A percentile compares a stretch with the other conserved stretches of the same genome.
Evolutionary conservation across 1,140 invertebrate species (phyloP).

Genomic region (Cyclina sinensis): DNA sequence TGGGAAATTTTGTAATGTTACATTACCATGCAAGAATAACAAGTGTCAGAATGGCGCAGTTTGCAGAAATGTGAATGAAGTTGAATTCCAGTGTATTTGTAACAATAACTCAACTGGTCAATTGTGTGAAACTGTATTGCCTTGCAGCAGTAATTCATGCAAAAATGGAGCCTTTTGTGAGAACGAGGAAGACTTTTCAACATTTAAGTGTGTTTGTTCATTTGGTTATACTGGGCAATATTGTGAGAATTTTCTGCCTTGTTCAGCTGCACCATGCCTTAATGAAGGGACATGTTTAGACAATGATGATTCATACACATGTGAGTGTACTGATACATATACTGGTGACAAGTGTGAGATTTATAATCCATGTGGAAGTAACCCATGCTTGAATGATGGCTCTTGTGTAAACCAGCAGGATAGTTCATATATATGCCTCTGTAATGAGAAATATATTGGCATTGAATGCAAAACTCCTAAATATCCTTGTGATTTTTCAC

Average conservation of each 20-base stretch:
- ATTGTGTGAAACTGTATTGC: constrained; percentile 86
- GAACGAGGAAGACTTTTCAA: constrained; percentile 26
- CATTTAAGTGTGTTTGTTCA: constrained; percentile 72
- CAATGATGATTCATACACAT: constrained; percentile 84
- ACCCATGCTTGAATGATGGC: constrained; percentile 76
- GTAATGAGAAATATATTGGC: constrained; percentile 36
- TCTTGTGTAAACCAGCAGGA: constrained; percentile 85
- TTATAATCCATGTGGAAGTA: constrained; percentile 68
- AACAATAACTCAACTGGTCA: constrained; percentile 55
- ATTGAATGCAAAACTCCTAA: constrained; percentile 44
- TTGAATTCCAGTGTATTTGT: constrained; percentile 70
- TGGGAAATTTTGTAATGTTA: constrained; percentile 50
- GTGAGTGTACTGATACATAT: constrained; percentile 72
- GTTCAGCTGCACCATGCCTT: constrained; percentile 73
- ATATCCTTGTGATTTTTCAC: constrained; percentile 50
- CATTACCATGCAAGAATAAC: constrained; percentile 45
- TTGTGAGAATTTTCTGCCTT: constrained; percentile 77
- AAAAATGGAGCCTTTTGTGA: constrained; percentile 71
- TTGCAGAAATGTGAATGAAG: constrained; percentile 53
- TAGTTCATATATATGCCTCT: constrained; percentile 49
- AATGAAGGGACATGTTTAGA: constrained; percentile 74
- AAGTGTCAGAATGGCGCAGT: constrained; percentile 61
- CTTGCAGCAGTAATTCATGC: constrained; percentile 77
- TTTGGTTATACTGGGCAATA: constrained; percentile 67
- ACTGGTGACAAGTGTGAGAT: constrained; percentile 74